Evolutionary conservation across 64 coral and sea anemone genomes (phyloP).

Genomic region (Orbicella faveolata): DNA sequence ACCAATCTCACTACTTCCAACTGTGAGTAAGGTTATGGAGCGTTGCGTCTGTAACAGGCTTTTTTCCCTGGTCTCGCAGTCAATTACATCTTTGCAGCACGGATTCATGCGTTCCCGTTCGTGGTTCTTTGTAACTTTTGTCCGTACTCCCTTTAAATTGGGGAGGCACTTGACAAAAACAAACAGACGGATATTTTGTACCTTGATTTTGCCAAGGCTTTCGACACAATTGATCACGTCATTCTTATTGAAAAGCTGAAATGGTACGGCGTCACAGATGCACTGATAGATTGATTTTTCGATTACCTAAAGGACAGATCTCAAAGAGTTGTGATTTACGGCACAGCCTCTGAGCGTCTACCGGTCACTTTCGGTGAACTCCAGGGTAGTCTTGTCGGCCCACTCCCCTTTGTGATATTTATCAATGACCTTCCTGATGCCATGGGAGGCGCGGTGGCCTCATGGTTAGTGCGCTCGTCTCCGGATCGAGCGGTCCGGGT

Average conservation of each 20-base stretch:
- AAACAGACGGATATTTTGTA: too few relatives aligned
- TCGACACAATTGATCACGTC: too few relatives aligned
- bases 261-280: not conserved
- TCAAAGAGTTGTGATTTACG: not conserved
- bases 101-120: constrained; percentile 34
- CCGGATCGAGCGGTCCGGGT: too few relatives aligned
- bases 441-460: too few relatives aligned
- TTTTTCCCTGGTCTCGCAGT: constrained; percentile 12
- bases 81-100: constrained; percentile 32
- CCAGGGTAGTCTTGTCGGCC: too few relatives aligned
- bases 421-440: too few relatives aligned
- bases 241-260: not conserved
- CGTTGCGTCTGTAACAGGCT: constrained; percentile 24
- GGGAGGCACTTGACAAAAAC: too few relatives aligned
- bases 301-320: not conserved
- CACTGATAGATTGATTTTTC: not conserved
- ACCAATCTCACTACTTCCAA: constrained; percentile 39
- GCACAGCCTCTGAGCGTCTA: not conserved
- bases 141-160: too few relatives aligned
- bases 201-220: too few relatives aligned
- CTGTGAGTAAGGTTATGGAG: constrained; percentile 48
- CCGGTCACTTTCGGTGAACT: not conserved
- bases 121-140: not conserved
- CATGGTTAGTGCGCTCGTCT: too few relatives aligned
- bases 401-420: too few relatives aligned